phyloP scores from a whole-genome alignment of 2,888 invertebrate species.

The Salticus scenicus region DNA sequence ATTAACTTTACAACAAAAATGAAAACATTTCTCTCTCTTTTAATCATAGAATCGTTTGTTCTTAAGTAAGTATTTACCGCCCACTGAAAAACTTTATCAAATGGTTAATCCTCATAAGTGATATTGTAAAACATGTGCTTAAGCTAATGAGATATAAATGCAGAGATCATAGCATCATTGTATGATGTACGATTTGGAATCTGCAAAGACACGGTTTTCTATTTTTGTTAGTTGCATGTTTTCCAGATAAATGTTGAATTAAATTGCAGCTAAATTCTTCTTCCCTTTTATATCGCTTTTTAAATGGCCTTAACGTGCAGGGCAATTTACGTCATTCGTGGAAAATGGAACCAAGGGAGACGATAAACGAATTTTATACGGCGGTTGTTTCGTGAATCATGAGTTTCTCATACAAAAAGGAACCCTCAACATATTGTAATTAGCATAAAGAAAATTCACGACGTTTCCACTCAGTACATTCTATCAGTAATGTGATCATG shows the following conservation, averaged over 20 bases:
- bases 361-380: no score
- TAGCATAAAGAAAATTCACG: constrained; percentile 54
- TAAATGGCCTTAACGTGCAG: constrained; percentile 24
- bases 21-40: not conserved
- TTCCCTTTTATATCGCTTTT: constrained; percentile 43
- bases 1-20: no score
- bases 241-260: constrained; percentile 39
- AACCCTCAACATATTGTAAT: constrained; percentile 53
- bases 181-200: constrained; percentile 3
- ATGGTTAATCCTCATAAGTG: constrained; percentile 33
- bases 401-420: constrained; percentile 19
- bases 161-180: constrained; percentile 29
- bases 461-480: constrained; percentile 43
- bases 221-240: constrained; percentile 48
- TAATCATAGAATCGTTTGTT: not conserved
- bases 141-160: constrained; percentile 38
- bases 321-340: constrained; percentile 43
- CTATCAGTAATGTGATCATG: constrained; percentile 45
- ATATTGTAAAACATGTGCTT: constrained; percentile 39
- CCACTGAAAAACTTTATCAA: constrained; percentile 34
- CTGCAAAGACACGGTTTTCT: constrained; percentile 22
- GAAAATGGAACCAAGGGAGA: constrained; percentile 47
- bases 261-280: no score
- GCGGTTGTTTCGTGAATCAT: no score
- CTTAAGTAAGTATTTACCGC: not conserved